These are phyloP conservation scores for Gymnarchus niloticus DNA, from an alignment of 2,113 vertebrate species.

Conservation along the genomic window DNA sequence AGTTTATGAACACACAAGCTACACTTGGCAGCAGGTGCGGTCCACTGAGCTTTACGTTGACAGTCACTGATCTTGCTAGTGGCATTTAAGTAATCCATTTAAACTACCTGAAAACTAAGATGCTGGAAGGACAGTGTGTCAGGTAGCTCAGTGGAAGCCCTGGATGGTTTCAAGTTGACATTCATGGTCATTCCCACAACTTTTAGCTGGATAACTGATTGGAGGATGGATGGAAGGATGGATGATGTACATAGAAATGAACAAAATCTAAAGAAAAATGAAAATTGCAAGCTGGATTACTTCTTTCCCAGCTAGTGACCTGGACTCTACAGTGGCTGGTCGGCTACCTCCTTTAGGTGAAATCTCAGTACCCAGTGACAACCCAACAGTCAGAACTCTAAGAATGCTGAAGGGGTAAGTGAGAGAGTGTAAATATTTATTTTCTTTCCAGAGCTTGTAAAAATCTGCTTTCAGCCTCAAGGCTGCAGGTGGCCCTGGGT, in stretches of 20 bases:
- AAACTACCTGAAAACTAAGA: neutral
- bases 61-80: too few relatives aligned
- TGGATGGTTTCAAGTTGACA: neutral
- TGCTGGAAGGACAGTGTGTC: neutral
- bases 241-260: neutral
- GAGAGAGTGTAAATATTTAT: neutral
- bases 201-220: neutral
- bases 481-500: neutral
- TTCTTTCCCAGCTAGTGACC: neutral
- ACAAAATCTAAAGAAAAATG: neutral
- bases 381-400: neutral
- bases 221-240: neutral
- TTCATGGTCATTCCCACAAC: neutral
- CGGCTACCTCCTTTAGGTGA: neutral
- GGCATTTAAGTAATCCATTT: neutral
- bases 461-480: neutral
- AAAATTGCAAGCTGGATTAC: neutral
- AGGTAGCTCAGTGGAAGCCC: neutral
- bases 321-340: neutral
- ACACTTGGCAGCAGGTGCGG: neutral
- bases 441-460: neutral
- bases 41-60: neutral
- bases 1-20: neutral
- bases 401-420: neutral
- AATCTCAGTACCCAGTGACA: neutral